Base-by-base conservation (phyloP, 1,140 invertebrate species). In the Kradibia gibbosae region DNA sequence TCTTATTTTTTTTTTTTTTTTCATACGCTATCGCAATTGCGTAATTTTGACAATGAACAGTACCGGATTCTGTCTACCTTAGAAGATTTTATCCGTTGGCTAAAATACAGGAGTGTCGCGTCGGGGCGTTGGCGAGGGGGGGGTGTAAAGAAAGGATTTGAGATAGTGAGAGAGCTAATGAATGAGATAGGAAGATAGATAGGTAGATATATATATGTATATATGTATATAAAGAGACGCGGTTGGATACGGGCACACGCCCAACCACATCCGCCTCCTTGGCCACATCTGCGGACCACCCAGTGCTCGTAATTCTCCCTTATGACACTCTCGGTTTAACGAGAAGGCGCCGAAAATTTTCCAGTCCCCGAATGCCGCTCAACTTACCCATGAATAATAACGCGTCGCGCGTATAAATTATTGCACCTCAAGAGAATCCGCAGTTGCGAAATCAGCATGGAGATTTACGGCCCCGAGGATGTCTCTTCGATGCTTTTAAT, bases 201-300 rank as follows among this genome's bases (percentile, higher is more conserved):
- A n/a, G n/a, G n/a, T n/a, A n/a, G n/a, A n/a, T n/a, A n/a, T n/a
- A n/a, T n/a, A n/a, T n/a, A n/a, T n/a, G n/a, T n/a, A n/a, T n/a
- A n/a, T n/a, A n/a, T n/a, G n/a, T n/a, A 60, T 22, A 60, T 8
- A 60, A 13, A 60, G n/a, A 60, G 57, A 60, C 5, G 57, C 8
- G 11, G 57, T 28, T 31, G 57, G 3, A 31, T 60, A 42, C n/a
- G 48, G 78, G 81, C 81, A 75, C 82, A 78, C 81, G 82, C 60
- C 65, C 84, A 82, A 87, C 87, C 87, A 87, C 88, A 89, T 89
- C 86, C 87, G 88, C 83, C 84, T 83, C 85, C 84, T 85, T 86
- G 85, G 82, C 82, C 82, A 83, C 86, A 87, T 87, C 86, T 88
- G 87, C 80, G 81, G 88, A 88, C 89, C 89, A 90, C 89, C 88